phyloP scores from a whole-genome alignment of 2,888 invertebrate genomes.

The Cantharis flavilabris region DNA sequence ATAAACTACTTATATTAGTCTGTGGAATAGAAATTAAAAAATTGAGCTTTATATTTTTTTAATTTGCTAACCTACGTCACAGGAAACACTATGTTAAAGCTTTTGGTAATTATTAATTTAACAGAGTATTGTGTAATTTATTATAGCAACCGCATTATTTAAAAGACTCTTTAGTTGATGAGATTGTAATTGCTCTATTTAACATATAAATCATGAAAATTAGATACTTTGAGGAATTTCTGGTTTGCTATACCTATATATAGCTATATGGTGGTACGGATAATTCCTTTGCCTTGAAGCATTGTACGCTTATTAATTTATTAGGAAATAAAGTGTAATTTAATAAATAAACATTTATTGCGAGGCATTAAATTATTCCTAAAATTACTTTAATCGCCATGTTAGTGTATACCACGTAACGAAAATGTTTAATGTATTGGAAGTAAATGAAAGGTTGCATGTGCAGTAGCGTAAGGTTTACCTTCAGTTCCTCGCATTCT shows the following conservation, averaged over 20 bases:
- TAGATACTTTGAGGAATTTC: neutral
- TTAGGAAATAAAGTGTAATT: neutral
- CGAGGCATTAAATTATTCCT: neutral
- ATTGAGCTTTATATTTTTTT: neutral
- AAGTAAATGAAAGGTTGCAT: conserved; percentile 1
- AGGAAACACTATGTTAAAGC: neutral
- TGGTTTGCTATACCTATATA: neutral
- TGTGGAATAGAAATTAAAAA: neutral
- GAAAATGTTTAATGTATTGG: neutral
- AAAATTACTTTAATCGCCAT: neutral
- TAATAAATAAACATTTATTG: neutral
- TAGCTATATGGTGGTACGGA: neutral
- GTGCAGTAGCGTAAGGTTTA: neutral
- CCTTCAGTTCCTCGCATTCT: neutral
- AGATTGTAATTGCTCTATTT: neutral
- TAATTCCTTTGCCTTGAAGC: neutral
- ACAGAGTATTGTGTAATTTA: neutral
- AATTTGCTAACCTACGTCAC: neutral
- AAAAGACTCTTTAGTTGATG: neutral
- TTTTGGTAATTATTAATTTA: neutral
- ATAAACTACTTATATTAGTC: neutral
- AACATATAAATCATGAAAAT: neutral
- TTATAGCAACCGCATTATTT: neutral
- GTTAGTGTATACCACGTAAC: neutral
- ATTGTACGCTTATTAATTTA: neutral